phyloP scores from a whole-genome alignment of 2,888 invertebrate species.

The Ctena decussata region DNA sequence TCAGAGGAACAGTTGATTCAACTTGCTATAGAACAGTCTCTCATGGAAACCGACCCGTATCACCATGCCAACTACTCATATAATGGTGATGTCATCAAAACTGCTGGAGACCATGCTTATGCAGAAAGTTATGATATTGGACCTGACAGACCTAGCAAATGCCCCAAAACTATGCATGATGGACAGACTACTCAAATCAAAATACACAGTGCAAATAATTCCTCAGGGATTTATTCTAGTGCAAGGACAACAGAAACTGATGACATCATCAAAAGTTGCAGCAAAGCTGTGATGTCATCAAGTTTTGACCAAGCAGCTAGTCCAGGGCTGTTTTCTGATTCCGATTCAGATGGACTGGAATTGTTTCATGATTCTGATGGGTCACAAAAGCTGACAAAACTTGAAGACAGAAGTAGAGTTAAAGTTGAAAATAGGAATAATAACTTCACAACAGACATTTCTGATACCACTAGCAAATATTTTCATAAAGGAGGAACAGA shows the following conservation, averaged over 20 bases:
- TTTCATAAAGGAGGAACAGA: background rate
- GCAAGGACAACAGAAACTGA: background rate
- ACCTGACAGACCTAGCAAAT: background rate
- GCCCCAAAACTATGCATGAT: background rate
- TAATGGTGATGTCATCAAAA: conserved; percentile 42
- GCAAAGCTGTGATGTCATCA: conserved; percentile 5
- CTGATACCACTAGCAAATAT: background rate
- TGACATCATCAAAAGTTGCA: background rate
- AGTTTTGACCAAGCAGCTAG: background rate
- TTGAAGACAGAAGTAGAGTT: background rate
- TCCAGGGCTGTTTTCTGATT: background rate
- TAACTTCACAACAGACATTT: background rate
- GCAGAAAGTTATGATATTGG: conserved; percentile 24
- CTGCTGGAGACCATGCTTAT: conserved; percentile 24
- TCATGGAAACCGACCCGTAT: conserved; percentile 58
- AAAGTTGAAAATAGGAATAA: background rate
- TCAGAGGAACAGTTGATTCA: conserved; percentile 75
- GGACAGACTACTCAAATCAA: background rate
- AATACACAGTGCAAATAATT: background rate
- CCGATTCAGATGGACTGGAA: background rate
- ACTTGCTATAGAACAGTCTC: conserved; percentile 73
- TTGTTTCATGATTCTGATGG: background rate
- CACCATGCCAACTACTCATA: conserved; percentile 37
- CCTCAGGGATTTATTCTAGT: background rate
- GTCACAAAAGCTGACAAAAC: background rate